Evolutionary conservation across 1,140 invertebrate species (phyloP).

Genomic region (Panulirus ornatus): DNA sequence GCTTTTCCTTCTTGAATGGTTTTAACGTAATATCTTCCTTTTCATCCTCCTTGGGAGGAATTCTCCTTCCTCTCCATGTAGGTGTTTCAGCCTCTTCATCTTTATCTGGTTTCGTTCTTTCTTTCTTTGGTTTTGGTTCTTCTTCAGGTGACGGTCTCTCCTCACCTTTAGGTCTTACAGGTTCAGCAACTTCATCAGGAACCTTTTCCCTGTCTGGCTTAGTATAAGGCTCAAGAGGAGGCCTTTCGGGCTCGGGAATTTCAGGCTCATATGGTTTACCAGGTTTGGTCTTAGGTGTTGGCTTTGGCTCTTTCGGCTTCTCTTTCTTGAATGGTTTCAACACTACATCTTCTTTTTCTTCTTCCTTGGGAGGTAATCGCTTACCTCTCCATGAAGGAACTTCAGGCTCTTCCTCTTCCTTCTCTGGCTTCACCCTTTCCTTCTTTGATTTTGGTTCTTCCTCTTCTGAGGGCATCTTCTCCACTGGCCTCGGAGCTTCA

Average conservation of each 20-base stretch:
- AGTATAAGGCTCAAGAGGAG: constrained; percentile 49
- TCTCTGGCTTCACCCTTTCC: constrained; percentile 44
- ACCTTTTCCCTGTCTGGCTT: constrained; percentile 74
- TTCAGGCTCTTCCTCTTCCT: constrained; percentile 58
- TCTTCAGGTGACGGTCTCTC: constrained; percentile 38
- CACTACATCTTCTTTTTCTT: constrained; percentile 73
- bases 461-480: constrained; percentile 31
- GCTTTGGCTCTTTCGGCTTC: constrained; percentile 54
- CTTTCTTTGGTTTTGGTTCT: constrained; percentile 45
- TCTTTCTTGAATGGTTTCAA: constrained; percentile 71
- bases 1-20: constrained; percentile 77
- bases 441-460: constrained; percentile 58
- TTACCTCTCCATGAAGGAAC: constrained; percentile 58
- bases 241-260: constrained; percentile 50
- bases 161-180: constrained; percentile 52
- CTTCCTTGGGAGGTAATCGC: constrained; percentile 57
- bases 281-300: constrained; percentile 41
- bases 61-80: constrained; percentile 40
- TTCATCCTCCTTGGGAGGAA: constrained; percentile 61
- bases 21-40: constrained; percentile 79
- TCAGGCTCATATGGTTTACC: constrained; percentile 60
- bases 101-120: constrained; percentile 57
- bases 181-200: background rate
- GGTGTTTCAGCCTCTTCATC: constrained; percentile 59
- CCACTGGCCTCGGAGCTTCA: constrained; percentile 50